These are phyloP conservation scores for Siderastrea siderea DNA, from an alignment of 92 coral and sea anemone species.

Conservation along the genomic window DNA sequence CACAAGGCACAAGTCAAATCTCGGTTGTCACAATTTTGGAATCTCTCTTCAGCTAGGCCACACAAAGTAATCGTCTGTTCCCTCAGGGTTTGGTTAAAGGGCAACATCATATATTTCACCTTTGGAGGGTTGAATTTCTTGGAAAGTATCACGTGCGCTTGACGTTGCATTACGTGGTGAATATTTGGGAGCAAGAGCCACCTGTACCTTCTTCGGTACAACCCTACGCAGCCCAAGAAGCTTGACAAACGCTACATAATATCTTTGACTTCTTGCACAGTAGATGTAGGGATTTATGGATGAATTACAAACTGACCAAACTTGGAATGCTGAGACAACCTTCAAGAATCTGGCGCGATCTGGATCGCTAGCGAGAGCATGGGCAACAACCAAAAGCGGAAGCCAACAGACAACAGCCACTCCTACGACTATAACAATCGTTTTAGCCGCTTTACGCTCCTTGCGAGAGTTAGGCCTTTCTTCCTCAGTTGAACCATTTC, in stretches of 20 bases:
- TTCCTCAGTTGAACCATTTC: not conserved
- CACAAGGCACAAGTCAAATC: not conserved
- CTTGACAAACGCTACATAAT: conserved; percentile 37
- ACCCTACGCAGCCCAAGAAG: conserved; percentile 21
- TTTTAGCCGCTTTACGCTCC: conserved; percentile 54
- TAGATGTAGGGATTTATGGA: conserved; percentile 73
- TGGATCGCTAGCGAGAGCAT: not conserved
- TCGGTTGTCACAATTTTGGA: not conserved
- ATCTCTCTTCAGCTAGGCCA: not conserved
- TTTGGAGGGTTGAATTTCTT: not conserved
- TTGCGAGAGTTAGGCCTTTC: not conserved
- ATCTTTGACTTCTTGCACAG: conserved; percentile 62
- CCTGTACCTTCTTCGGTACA: not conserved
- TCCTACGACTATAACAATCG: conserved; percentile 41
- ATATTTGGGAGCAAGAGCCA: not conserved
- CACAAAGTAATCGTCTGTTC: not conserved
- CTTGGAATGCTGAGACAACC: conserved; percentile 25
- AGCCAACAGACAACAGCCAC: conserved; percentile 42
- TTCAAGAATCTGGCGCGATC: conserved; percentile 5
- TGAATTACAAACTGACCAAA: conserved; percentile 65
- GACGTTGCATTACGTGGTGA: not conserved
- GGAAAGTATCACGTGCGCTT: not conserved
- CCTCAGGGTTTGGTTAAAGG: not conserved
- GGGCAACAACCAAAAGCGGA: conserved; percentile 34
- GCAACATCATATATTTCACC: conserved; percentile 5